Percentiles rank a stretch among this genome's conserved stretches.
These are phyloP conservation scores for Datnioides undecimradiatus DNA, from an alignment of 2,113 vertebrate genomes.

Conservation along the genomic window DNA sequence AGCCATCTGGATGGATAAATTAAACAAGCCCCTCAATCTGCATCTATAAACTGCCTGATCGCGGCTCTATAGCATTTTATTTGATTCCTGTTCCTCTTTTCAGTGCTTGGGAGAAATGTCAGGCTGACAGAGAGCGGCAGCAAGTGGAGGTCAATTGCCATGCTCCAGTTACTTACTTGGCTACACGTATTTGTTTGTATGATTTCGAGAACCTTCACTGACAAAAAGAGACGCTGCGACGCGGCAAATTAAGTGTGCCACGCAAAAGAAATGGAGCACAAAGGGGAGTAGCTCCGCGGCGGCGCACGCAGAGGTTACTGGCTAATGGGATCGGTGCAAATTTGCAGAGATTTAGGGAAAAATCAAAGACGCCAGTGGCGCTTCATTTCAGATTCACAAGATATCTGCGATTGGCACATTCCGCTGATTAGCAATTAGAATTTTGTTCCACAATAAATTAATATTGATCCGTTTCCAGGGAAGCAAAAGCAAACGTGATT, in stretches of 20 bases:
- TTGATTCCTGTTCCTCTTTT: slow-evolving; percentile 27
- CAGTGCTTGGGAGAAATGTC: slow-evolving; percentile 2
- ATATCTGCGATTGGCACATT: slow-evolving; percentile 29
- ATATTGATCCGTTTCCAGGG: slow-evolving; percentile 47
- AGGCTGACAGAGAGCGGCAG: slow-evolving; percentile 14
- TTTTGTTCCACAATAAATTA: slow-evolving; percentile 30
- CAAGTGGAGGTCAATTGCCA: slow-evolving; percentile 34
- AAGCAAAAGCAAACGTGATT: slow-evolving; percentile 36
- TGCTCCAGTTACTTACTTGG: slow-evolving; percentile 27
- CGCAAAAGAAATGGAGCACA: not conserved
- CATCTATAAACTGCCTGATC: slow-evolving; percentile 21
- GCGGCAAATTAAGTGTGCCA: not conserved
- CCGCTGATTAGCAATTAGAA: slow-evolving; percentile 36
- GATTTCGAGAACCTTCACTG: not conserved
- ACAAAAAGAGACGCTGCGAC: not conserved
- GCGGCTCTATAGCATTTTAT: slow-evolving; percentile 25
- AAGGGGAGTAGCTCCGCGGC: not conserved
- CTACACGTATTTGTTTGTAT: slow-evolving; percentile 12
- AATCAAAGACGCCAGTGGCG: slow-evolving; percentile 23
- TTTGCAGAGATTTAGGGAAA: slow-evolving; percentile 17
- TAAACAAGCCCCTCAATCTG: slow-evolving; percentile 44
- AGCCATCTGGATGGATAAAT: slow-evolving; percentile 53
- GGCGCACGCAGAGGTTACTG: not conserved
- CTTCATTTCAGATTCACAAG: slow-evolving; percentile 46
- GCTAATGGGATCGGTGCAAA: slow-evolving; percentile 1